Conservation (phyloP, 1,140 invertebrate species). For the Aporrectodea caliginosa region DNA sequence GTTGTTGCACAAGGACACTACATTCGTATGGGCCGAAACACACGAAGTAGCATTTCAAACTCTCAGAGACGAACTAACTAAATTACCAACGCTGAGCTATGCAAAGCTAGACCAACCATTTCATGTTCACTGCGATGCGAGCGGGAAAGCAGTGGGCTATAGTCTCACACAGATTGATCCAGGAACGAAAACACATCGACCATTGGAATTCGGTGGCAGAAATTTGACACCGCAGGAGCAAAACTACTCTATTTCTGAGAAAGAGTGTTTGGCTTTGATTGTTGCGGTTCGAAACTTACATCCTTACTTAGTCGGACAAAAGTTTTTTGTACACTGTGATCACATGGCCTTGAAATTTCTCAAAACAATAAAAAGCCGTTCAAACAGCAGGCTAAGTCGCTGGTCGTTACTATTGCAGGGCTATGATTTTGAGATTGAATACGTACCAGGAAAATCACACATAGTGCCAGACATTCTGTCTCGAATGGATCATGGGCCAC, state of each 20-base stretch:
- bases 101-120: background rate
- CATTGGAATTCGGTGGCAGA: background rate
- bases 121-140: background rate
- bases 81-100: background rate
- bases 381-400: background rate
- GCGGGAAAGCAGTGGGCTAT: background rate
- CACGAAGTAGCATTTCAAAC: background rate
- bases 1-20: background rate
- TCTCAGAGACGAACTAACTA: background rate
- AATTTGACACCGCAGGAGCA: background rate
- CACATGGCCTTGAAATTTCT: background rate
- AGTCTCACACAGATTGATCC: background rate
- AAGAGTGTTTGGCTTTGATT: background rate
- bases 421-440: background rate
- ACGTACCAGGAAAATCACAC: background rate
- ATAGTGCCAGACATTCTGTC: background rate
- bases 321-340: background rate
- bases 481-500: background rate
- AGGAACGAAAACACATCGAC: background rate
- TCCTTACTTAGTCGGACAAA: background rate
- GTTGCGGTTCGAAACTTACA: background rate
- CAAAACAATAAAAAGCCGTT: background rate
- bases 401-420: background rate
- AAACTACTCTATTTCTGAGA: background rate
- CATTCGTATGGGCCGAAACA: background rate